These are phyloP conservation scores for Chrysina gloriosa DNA, from an alignment of 2,888 invertebrate genomes.

Conservation along the genomic window DNA sequence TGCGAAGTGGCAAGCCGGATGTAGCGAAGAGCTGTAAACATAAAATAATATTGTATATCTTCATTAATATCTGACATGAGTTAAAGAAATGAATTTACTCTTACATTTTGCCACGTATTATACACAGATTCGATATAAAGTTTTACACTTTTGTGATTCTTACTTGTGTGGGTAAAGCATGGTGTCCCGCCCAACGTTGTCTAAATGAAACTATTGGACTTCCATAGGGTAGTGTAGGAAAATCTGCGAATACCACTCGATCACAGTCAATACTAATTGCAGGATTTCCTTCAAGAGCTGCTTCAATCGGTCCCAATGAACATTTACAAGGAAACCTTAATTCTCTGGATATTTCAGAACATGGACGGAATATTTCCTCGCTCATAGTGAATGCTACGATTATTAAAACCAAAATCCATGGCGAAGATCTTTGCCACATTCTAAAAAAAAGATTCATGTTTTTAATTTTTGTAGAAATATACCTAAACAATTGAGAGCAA, in stretches of 20 bases:
- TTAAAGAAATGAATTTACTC: too few relatives aligned
- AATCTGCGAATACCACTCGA: slow-evolving; percentile 83
- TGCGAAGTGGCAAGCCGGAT: slow-evolving; percentile 78
- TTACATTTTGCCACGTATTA: background rate
- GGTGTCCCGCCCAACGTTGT: slow-evolving; percentile 84
- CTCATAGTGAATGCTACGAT: background rate
- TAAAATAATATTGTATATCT: slow-evolving; percentile 39
- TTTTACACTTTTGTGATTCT: slow-evolving; percentile 15
- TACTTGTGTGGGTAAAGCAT: slow-evolving; percentile 82
- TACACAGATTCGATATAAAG: background rate
- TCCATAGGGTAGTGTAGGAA: slow-evolving; percentile 80
- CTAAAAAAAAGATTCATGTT: background rate
- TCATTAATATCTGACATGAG: too few relatives aligned
- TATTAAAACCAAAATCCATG: background rate
- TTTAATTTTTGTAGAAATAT: background rate
- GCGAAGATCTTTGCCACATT: background rate
- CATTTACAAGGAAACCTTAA: slow-evolving; percentile 81
- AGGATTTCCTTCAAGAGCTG: slow-evolving; percentile 62
- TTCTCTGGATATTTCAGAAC: slow-evolving; percentile 80
- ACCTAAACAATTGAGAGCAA: background rate
- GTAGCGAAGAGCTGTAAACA: slow-evolving; percentile 74
- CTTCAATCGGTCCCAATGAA: slow-evolving; percentile 66
- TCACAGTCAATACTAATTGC: slow-evolving; percentile 85
- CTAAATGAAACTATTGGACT: slow-evolving; percentile 84
- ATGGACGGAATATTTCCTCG: slow-evolving; percentile 67